Conservation (phyloP, 2,888 invertebrate species). For the Macaria notata region DNA sequence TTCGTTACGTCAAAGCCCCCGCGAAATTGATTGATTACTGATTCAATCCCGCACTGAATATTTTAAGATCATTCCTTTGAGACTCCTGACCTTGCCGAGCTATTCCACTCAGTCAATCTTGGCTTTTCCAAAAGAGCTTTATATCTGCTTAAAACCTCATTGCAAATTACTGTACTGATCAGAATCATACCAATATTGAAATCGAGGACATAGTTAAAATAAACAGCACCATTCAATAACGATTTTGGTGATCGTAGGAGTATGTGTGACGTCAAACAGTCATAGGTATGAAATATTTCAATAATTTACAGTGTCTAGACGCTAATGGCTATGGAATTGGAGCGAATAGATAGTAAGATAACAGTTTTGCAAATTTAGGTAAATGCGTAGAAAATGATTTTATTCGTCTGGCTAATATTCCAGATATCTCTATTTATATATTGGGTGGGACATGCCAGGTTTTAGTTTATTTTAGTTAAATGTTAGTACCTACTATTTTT, state of each 20-base stretch:
- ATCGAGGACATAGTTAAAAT: too few species aligned
- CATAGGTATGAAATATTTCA: conserved; percentile 15
- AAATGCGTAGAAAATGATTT: conserved; percentile 16
- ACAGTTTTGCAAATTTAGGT: conserved; percentile 20
- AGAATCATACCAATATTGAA: too few species aligned
- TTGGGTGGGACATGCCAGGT: too few species aligned
- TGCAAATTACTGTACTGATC: too few species aligned
- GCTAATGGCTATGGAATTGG: conserved; percentile 40
- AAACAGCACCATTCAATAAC: too few species aligned
- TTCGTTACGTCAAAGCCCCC: conserved; percentile 13
- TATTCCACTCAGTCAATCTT: conserved; percentile 49
- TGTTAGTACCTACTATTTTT: too few species aligned
- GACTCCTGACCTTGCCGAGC: conserved; percentile 30
- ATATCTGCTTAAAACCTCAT: conserved; percentile 31
- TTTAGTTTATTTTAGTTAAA: too few species aligned
- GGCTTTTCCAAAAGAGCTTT: conserved; percentile 45
- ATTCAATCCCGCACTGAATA: conserved; percentile 18
- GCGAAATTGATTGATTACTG: conserved; percentile 20
- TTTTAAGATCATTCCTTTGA: conserved; percentile 28
- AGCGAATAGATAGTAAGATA: conserved; percentile 30
- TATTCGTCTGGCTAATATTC: conserved; percentile 6
- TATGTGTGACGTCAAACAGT: conserved; percentile 40
- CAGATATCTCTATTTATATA: too few species aligned
- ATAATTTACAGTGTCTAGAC: conserved; percentile 44
- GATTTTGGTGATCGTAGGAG: conserved; percentile 10